Evolutionary conservation across 2,888 invertebrate species (phyloP).

Genomic region (Drosophila phalerata): DNA sequence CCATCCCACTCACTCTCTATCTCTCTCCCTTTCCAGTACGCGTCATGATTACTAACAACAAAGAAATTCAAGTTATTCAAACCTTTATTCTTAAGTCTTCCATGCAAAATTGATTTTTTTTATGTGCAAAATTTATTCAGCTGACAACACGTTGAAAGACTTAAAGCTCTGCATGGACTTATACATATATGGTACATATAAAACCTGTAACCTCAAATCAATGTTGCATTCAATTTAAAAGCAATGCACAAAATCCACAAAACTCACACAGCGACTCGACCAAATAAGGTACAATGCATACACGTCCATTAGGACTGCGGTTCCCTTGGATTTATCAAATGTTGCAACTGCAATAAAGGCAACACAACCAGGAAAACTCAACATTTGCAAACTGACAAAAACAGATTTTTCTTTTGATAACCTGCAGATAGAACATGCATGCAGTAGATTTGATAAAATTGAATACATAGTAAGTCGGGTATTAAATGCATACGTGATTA

Average conservation of each 20-base stretch:
- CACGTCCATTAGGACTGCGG: conserved; percentile 26
- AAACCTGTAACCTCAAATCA: conserved; percentile 43
- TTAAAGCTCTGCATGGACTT: conserved; percentile 18
- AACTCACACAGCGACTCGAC: conserved; percentile 12
- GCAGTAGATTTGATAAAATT: background rate
- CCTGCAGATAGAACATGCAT: background rate
- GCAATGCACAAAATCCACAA: conserved; percentile 35
- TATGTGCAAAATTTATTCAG: conserved; percentile 35
- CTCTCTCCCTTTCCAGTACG: background rate
- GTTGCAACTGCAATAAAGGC: conserved; percentile 19
- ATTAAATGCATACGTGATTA: no score
- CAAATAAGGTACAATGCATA: conserved; percentile 13
- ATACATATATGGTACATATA: conserved; percentile 2
- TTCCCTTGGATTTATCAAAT: conserved; percentile 34
- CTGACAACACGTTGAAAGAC: conserved; percentile 29
- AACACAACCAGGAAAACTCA: conserved; percentile 1
- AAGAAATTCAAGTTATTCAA: conserved; percentile 33
- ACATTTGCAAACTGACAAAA: conserved; percentile 45
- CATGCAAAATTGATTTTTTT: conserved; percentile 56
- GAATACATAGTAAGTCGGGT: background rate
- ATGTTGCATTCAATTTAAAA: conserved; percentile 30
- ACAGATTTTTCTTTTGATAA: conserved; percentile 22
- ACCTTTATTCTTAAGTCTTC: conserved; percentile 36
- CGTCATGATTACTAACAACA: conserved; percentile 54
- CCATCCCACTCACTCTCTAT: background rate